Conservation (phyloP, 2,113 vertebrate genomes). For the Bubo bubo region DNA sequence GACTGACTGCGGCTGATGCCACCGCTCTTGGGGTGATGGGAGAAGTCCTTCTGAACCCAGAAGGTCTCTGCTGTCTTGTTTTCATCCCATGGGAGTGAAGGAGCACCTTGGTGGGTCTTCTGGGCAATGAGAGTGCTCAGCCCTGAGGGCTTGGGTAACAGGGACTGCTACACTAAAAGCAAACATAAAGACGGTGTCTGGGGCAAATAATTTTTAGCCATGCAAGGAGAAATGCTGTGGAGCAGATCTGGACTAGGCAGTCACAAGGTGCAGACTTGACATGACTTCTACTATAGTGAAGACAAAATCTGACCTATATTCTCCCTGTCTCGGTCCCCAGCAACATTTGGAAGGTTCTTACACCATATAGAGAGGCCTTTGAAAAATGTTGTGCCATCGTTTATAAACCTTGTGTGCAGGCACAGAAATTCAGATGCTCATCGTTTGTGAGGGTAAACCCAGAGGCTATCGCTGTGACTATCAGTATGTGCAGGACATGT, state of each 20-base stretch:
- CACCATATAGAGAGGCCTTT: not conserved
- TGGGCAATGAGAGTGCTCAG: not conserved
- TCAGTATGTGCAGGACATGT: not conserved
- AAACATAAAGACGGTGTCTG: not conserved
- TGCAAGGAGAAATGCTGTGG: not conserved
- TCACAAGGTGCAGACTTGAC: not conserved
- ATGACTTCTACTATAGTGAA: not conserved
- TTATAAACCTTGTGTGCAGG: not conserved
- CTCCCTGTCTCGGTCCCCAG: not conserved
- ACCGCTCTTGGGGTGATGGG: not conserved
- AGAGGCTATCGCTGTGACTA: slow-evolving; percentile 10
- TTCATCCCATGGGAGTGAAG: not conserved
- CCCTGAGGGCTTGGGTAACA: not conserved
- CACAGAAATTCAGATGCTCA: not conserved
- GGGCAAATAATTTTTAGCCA: not conserved
- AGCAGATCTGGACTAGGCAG: not conserved
- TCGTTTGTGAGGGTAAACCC: not conserved
- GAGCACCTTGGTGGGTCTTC: accelerated
- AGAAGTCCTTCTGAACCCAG: not conserved
- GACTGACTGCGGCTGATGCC: not conserved
- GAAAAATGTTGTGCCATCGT: not conserved
- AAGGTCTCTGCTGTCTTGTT: not conserved
- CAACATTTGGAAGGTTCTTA: not conserved
- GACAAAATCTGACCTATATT: not conserved
- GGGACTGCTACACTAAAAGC: not conserved